Conservation (phyloP, 1,140 invertebrate species). For the Eriocheir sinensis region DNA sequence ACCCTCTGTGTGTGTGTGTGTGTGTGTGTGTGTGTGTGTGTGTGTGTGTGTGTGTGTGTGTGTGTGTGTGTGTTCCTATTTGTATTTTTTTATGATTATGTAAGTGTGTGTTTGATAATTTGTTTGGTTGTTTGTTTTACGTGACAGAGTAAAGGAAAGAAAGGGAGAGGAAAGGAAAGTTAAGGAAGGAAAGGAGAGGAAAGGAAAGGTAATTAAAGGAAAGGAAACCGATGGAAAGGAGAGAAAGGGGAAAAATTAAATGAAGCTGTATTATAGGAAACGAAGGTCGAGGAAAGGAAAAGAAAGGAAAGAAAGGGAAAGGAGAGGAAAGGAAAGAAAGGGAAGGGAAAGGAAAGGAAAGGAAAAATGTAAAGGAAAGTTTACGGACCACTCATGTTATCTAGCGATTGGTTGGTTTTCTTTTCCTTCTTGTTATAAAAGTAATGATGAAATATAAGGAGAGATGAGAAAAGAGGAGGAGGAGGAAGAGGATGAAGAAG, state of each 20-base stretch:
- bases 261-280: too few species aligned
- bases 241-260: too few species aligned
- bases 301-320: constrained; percentile 17
- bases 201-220: too few species aligned
- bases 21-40: constrained; percentile 28
- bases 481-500: too few species aligned
- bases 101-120: background rate
- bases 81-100: background rate
- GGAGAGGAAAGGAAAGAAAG: background rate
- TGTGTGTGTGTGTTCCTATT: background rate
- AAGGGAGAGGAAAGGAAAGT: constrained; percentile 30
- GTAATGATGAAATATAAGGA: too few species aligned
- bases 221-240: too few species aligned
- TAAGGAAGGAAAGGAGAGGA: too few species aligned
- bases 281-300: constrained; percentile 39
- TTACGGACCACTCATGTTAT: too few species aligned
- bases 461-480: too few species aligned
- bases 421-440: too few species aligned
- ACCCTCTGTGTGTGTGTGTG: background rate
- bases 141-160: constrained; percentile 36
- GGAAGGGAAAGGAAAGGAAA: background rate
- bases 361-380: background rate
- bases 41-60: constrained; percentile 2
- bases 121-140: background rate
- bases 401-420: too few species aligned